phyloP scores from a whole-genome alignment of 2,797 vertebrate genomes.

The Scleropages formosus region DNA sequence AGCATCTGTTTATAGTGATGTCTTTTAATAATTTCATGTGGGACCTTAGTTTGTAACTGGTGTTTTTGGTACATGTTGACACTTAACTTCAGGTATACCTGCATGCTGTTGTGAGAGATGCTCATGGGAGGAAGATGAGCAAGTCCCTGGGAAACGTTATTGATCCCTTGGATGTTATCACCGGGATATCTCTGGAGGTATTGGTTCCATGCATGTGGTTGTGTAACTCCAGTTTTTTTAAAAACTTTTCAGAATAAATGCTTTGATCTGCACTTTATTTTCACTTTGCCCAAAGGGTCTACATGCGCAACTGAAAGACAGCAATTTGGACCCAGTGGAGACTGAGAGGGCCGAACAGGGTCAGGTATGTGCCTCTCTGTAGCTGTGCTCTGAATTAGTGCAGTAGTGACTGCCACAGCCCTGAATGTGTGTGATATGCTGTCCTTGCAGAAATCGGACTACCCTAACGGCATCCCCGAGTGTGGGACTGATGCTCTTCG shows the following conservation, averaged over 20 bases:
- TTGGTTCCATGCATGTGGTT: slow-evolving; percentile 11
- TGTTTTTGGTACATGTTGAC: background rate
- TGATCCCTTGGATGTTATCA: slow-evolving; percentile 87
- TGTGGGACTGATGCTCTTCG: slow-evolving; percentile 80
- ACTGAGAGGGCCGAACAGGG: slow-evolving; percentile 83
- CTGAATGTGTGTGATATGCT: background rate
- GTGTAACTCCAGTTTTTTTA: no score
- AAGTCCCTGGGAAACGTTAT: slow-evolving; percentile 93
- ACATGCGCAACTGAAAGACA: slow-evolving; percentile 74
- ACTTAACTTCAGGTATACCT: slow-evolving; percentile 77
- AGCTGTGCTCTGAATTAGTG: background rate
- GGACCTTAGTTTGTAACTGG: background rate
- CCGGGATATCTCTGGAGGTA: slow-evolving; percentile 84
- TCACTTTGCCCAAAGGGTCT: slow-evolving; percentile 69
- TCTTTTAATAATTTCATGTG: background rate
- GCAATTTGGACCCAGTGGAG: slow-evolving; percentile 85
- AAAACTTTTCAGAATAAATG: no score
- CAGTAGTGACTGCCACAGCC: background rate
- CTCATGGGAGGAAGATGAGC: slow-evolving; percentile 92
- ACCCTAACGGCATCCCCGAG: slow-evolving; percentile 78
- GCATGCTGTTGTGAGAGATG: slow-evolving; percentile 86
- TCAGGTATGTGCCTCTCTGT: slow-evolving; percentile 62
- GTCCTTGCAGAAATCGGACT: slow-evolving; percentile 70
- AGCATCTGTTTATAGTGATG: no score
- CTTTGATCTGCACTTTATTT: background rate